These are phyloP conservation scores for Xenopus petersii DNA, from an alignment of 2,797 vertebrate species.

Conservation along the genomic window DNA sequence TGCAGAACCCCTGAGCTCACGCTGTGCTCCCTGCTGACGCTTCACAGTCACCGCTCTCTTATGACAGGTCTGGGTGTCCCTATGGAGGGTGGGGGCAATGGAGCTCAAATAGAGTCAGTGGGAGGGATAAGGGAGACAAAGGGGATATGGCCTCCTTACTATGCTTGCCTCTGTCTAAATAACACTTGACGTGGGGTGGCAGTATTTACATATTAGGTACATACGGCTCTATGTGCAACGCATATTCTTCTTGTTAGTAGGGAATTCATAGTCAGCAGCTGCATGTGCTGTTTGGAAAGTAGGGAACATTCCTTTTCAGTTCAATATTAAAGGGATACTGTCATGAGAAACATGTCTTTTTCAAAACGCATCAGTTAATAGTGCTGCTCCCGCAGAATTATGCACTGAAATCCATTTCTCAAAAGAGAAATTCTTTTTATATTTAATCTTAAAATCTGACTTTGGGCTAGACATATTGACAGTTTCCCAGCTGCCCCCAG, in stretches of 20 bases:
- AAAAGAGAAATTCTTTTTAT: no score
- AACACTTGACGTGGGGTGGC: neutral
- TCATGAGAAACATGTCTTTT: no score
- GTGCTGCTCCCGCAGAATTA: no score
- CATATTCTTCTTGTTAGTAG: neutral
- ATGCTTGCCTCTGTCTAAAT: neutral
- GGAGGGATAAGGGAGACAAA: neutral
- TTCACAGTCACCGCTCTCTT: conserved; percentile 28
- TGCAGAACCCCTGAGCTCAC: conserved; percentile 26
- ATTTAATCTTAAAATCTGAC: no score
- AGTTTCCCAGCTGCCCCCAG: no score
- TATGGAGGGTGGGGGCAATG: conserved; percentile 2
- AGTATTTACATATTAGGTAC: neutral
- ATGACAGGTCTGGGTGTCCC: conserved; percentile 38
- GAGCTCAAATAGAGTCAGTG: neutral
- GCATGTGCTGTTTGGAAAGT: neutral
- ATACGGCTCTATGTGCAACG: neutral
- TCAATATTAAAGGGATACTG: no score
- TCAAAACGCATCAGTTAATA: no score
- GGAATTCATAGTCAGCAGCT: neutral
- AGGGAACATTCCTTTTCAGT: no score
- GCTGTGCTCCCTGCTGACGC: conserved; percentile 17
- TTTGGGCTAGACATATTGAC: no score
- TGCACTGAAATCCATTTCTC: no score
- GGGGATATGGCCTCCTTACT: neutral